These are phyloP conservation scores for rabbit (Oryctolagus cuniculus) DNA, from an alignment of 2,113 vertebrate species.

Conservation along the genomic window DNA sequence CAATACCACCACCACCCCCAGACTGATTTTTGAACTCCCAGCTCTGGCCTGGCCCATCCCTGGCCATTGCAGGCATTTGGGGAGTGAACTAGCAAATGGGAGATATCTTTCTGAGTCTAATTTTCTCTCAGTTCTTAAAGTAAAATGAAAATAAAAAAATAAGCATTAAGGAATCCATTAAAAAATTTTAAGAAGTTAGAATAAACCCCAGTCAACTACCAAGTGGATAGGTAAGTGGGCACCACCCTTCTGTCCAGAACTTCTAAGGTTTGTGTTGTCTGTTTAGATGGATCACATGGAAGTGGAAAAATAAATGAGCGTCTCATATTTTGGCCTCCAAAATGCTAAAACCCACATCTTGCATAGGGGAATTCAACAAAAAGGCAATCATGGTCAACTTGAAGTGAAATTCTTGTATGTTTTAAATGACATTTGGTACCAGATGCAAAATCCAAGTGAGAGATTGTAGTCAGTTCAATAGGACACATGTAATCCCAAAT, in stretches of 20 bases:
- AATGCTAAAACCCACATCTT: not conserved
- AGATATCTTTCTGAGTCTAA: too few species aligned
- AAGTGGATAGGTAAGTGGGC: not conserved
- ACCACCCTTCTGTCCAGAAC: not conserved
- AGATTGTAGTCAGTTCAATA: not conserved
- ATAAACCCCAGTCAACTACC: not conserved
- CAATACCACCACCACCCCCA: too few species aligned
- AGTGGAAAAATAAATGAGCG: not conserved
- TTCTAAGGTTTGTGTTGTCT: not conserved
- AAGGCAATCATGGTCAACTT: not conserved
- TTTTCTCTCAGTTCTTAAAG: too few species aligned
- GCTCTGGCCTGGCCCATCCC: too few species aligned
- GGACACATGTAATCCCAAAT: not conserved
- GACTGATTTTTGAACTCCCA: too few species aligned
- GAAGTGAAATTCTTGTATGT: not conserved
- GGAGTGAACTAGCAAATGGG: too few species aligned
- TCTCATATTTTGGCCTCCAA: not conserved
- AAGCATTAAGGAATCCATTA: not conserved
- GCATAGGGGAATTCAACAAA: not conserved
- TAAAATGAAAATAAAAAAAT: too few species aligned
- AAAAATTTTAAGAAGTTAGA: not conserved
- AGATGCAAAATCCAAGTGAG: not conserved
- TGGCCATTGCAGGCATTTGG: too few species aligned
- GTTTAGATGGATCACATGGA: not conserved
- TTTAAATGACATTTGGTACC: conserved; percentile 11